Evolutionary conservation across 2,113 vertebrate genomes (phyloP).

Genomic region (Dasyprocta punctata): DNA sequence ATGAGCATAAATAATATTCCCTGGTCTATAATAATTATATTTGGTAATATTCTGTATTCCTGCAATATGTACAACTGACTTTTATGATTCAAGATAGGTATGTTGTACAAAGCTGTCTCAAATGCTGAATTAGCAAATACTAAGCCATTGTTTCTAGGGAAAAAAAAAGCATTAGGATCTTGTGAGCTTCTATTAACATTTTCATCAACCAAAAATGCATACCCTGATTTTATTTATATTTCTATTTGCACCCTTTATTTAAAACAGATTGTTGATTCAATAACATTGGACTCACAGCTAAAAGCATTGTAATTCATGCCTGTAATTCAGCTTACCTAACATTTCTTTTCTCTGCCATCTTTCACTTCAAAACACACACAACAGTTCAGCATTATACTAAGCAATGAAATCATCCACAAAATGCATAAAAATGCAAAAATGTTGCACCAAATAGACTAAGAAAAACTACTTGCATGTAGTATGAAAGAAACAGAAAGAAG

Average conservation of each 20-base stretch:
- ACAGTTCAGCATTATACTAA: neutral
- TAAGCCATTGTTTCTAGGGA: neutral
- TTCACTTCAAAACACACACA: neutral
- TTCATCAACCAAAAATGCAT: neutral
- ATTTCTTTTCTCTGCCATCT: neutral
- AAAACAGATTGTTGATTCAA: neutral
- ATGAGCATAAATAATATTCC: neutral
- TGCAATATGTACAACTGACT: neutral
- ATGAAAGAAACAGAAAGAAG: neutral
- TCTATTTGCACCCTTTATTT: neutral
- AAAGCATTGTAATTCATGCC: neutral
- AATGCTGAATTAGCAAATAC: neutral
- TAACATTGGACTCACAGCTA: neutral
- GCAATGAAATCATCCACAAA: neutral
- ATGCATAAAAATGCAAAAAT: neutral
- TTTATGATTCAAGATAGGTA: neutral
- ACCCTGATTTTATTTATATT: neutral
- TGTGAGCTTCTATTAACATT: neutral
- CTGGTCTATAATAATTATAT: constrained; percentile 10
- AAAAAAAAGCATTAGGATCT: neutral
- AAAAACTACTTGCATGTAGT: neutral
- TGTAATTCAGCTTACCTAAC: neutral
- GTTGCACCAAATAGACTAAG: neutral
- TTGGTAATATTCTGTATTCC: neutral
- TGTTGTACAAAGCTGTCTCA: neutral